Conservation (phyloP, 1,140 invertebrate genomes). For the Drosophila lacertosa region DNA sequence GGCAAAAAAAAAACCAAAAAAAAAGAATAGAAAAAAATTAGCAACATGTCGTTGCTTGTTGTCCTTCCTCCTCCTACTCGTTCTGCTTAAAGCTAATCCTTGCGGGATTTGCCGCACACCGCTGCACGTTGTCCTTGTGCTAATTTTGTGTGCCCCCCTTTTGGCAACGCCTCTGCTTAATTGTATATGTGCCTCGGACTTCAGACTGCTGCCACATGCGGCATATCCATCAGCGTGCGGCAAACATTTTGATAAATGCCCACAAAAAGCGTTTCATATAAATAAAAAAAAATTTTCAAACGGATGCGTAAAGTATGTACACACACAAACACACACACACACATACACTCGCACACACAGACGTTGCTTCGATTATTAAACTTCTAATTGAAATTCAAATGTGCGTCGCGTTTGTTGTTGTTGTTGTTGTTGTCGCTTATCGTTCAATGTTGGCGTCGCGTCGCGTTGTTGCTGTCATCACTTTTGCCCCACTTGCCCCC, state of each 20-base stretch:
- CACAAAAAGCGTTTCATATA: conserved; percentile 56
- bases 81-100: conserved; percentile 44
- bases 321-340: conserved; percentile 21
- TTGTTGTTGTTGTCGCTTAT: conserved; percentile 64
- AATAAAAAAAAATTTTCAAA: conserved; percentile 59
- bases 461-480: conserved; percentile 40
- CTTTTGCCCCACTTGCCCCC: conserved; percentile 28
- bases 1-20: no score
- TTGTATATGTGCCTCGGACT: conserved; percentile 69
- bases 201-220: conserved; percentile 26
- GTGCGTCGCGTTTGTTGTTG: conserved; percentile 50
- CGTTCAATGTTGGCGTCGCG: conserved; percentile 50
- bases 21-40: conserved; percentile 65
- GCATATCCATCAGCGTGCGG: conserved; percentile 56
- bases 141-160: conserved; percentile 50
- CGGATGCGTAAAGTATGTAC: conserved; percentile 72
- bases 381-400: conserved; percentile 83
- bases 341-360: conserved; percentile 14
- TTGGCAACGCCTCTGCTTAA: conserved; percentile 36
- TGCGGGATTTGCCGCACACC: conserved; percentile 44
- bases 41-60: conserved; percentile 54
- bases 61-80: conserved; percentile 15
- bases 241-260: conserved; percentile 74
- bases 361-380: conserved; percentile 75
- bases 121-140: conserved; percentile 56